Conservation (phyloP, 2,113 vertebrate genomes). For the Zosterops hypoxanthus region DNA sequence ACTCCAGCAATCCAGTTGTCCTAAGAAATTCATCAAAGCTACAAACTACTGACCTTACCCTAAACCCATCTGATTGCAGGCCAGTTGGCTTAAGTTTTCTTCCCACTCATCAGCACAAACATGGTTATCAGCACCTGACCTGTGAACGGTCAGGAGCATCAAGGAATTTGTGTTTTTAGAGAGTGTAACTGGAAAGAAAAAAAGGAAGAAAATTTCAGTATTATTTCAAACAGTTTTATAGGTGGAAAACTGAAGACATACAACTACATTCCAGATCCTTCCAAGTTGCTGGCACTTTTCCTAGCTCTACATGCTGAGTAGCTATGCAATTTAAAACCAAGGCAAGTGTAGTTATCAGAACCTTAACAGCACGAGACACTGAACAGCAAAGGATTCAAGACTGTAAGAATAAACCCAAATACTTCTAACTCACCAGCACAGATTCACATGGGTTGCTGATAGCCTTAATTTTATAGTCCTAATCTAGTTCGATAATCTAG, state of each 20-base stretch:
- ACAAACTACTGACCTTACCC: constrained; percentile 94
- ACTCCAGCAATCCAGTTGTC: not conserved
- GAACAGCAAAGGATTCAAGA: not conserved
- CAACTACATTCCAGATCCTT: not conserved
- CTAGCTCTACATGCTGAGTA: not conserved
- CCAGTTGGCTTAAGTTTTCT: constrained; percentile 82
- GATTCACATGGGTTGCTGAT: not conserved
- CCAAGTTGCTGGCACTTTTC: not conserved
- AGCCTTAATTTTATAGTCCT: not conserved
- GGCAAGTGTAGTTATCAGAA: not conserved
- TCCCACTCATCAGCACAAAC: constrained; percentile 94
- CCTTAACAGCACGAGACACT: not conserved
- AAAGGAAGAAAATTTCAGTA: constrained; percentile 27
- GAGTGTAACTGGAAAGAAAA: constrained; percentile 81
- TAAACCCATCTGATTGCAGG: constrained; percentile 95
- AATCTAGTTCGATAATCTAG: not conserved
- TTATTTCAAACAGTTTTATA: not conserved
- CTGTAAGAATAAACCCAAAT: not conserved
- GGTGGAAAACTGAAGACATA: not conserved
- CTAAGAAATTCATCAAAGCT: constrained; percentile 67
- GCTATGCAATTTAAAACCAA: not conserved
- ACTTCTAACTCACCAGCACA: not conserved
- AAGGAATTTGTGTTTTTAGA: constrained; percentile 70
- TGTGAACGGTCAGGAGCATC: constrained; percentile 81
- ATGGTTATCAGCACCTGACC: constrained; percentile 81